Conservation (phyloP, 2,797 vertebrate species). For the Eurystomus glaucurus region DNA sequence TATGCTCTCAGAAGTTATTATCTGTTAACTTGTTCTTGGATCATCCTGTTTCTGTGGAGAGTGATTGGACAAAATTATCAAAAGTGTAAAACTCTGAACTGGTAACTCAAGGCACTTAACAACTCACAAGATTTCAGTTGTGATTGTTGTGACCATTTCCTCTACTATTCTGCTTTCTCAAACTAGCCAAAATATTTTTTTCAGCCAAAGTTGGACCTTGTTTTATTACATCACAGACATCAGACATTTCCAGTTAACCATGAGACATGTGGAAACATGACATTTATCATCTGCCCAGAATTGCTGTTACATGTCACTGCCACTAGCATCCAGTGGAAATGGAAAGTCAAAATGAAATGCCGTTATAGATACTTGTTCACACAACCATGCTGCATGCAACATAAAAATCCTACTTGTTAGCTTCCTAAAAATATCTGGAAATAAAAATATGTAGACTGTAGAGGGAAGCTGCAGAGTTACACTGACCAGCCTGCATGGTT, state of each 20-base stretch:
- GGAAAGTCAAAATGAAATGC: neutral
- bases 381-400: conserved; percentile 5
- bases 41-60: conserved; percentile 54
- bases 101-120: conserved; percentile 58
- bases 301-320: conserved; percentile 3
- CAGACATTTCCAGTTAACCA: neutral
- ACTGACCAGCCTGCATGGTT: neutral
- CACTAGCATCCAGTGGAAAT: neutral
- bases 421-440: conserved; percentile 51
- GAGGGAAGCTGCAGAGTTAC: neutral
- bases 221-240: conserved; percentile 38
- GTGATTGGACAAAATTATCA: conserved; percentile 27
- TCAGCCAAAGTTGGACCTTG: conserved; percentile 46
- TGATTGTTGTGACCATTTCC: conserved; percentile 49
- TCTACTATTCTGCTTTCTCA: conserved; percentile 56
- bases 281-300: conserved; percentile 27
- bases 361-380: conserved; percentile 19
- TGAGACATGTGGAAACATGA: neutral
- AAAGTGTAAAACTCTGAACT: conserved; percentile 50
- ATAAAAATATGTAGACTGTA: neutral
- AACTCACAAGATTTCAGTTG: neutral
- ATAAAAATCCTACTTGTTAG: conserved; percentile 24
- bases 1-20: conserved; percentile 25
- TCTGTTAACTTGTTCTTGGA: conserved; percentile 45
- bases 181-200: conserved; percentile 66